phyloP scores from a whole-genome alignment of 2,888 invertebrate genomes.

The Actias luna region DNA sequence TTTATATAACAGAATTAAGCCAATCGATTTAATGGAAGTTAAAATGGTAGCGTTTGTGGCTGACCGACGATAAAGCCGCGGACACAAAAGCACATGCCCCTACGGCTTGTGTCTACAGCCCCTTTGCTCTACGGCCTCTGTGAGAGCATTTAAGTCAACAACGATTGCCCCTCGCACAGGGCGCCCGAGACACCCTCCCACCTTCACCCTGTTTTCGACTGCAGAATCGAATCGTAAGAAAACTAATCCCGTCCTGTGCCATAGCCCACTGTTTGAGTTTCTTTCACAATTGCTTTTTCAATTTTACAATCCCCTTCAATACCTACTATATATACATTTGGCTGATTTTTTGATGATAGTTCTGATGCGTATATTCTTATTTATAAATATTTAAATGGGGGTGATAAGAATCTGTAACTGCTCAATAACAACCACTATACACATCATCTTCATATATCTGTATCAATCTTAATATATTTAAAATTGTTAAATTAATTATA shows the following conservation, averaged over 20 bases:
- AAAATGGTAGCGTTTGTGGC: conserved; percentile 53
- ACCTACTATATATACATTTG: not conserved
- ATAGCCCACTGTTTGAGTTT: conserved; percentile 65
- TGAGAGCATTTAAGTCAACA: conserved; percentile 62
- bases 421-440: too few relatives aligned
- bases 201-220: conserved; percentile 47
- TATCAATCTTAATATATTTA: too few relatives aligned
- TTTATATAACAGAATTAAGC: conserved; percentile 51
- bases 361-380: not conserved
- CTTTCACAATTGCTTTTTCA: conserved; percentile 67
- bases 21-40: conserved; percentile 55
- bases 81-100: conserved; percentile 63
- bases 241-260: conserved; percentile 66
- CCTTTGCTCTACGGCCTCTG: conserved; percentile 17
- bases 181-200: conserved; percentile 39
- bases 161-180: conserved; percentile 72
- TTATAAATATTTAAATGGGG: too few relatives aligned
- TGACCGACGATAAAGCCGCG: conserved; percentile 58
- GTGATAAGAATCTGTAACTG: too few relatives aligned
- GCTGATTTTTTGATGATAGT: not conserved
- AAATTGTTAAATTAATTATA: too few relatives aligned
- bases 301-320: conserved; percentile 49
- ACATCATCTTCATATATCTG: too few relatives aligned
- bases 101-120: conserved; percentile 34
- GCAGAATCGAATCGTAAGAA: conserved; percentile 65